Conservation (phyloP, 2,888 invertebrate species). For the Marronus borbonicus region DNA sequence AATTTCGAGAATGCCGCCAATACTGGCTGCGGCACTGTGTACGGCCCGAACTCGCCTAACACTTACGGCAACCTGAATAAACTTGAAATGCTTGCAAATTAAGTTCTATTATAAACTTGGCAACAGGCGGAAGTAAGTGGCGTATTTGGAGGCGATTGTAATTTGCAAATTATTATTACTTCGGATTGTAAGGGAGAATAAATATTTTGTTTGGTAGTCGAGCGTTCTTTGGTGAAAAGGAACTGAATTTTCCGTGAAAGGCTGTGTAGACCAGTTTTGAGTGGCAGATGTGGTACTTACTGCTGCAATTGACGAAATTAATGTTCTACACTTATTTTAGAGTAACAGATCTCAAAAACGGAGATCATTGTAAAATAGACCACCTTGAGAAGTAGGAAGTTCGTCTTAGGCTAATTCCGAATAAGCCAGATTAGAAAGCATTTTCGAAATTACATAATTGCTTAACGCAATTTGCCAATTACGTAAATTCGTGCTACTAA, state of each 20-base stretch:
- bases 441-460: constrained; percentile 23
- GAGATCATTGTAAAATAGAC: neutral
- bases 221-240: too few species aligned
- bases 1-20: constrained; percentile 5
- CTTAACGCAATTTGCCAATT: constrained; percentile 8
- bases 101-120: neutral
- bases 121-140: too few species aligned
- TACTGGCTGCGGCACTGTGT: neutral
- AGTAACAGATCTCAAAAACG: too few species aligned
- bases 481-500: neutral
- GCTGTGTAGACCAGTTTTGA: too few species aligned
- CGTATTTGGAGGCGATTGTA: too few species aligned
- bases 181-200: too few species aligned
- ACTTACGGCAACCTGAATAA: neutral
- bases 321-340: too few species aligned
- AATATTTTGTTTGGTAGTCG: too few species aligned
- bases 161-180: too few species aligned
- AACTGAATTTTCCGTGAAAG: too few species aligned
- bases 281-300: too few species aligned
- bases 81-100: constrained; percentile 1
- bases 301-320: too few species aligned
- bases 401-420: constrained; percentile 1
- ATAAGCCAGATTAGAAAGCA: constrained; percentile 1
- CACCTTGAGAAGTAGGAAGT: neutral
- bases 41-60: neutral